Evolutionary conservation across 1,140 invertebrate species (phyloP), one percentile per base, ranked within the genome.

Genomic region (Musca vetustissima): DNA sequence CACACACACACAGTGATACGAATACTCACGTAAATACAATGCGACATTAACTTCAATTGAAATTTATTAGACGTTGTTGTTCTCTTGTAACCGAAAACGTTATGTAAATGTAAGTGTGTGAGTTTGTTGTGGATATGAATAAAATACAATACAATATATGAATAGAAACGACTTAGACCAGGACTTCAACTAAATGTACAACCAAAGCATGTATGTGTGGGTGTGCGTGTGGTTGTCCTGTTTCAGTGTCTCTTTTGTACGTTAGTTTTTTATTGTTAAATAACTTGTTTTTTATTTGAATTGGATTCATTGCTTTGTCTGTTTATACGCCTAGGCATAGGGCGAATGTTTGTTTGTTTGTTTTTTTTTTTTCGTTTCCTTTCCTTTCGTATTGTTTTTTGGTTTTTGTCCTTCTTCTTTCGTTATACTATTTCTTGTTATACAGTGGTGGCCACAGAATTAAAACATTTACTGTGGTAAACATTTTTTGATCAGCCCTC

Each of bases 31-130:
- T 61, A 61, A 61, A 14, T 57, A 24, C 25, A 32, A 57, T 28
- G 19, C 22, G 15, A 57, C 53, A 57, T 57, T 24, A 57, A 57
- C 53, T 28, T 57, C 2, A 57, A 57, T 57, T 57, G 53, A 57
- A 57, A 57, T 57, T 57, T 57, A 57, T 57, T 57, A 32, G 19
- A 57, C 24, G 15, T n/a, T 57, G 6, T 57, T 32, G 15, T 57
- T 57, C 17, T 28, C 24, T 6, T 32, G 6, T 43, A 43, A 43
- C 15, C 22, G 28, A 57, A n/a, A 28, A 25, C 25, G 28, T 57
- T 57, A 57, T 13, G 15, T 57, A 9, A 57, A 28, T 57, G 53
- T 57, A n/a, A 28, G 36, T 43, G 36, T 43, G 36, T 43, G 1
- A 15, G 11, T 15, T 25, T 28, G 17, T 24, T 57, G n/a, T 57